Percentiles rank a stretch among this genome's conserved stretches.
These are phyloP conservation scores for Lysiphlebus fabarum DNA, from an alignment of 1,140 invertebrate species.

Conservation along the genomic window DNA sequence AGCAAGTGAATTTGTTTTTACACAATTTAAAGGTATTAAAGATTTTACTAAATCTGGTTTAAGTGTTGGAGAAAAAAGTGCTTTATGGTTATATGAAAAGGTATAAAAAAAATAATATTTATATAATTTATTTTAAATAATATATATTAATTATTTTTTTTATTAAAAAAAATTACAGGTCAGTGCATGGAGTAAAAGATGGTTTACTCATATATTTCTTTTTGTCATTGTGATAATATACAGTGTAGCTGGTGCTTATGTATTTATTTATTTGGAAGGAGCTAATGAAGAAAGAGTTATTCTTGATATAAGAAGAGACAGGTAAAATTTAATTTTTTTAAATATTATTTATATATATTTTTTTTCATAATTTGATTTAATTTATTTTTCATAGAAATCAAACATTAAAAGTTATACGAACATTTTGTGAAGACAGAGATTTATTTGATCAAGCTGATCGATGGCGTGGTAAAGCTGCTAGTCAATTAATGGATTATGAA, in stretches of 20 bases:
- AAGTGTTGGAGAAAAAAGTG: conserved; percentile 76
- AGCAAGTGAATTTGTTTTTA: conserved; percentile 71
- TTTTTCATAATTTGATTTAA: neutral
- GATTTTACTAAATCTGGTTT: conserved; percentile 77
- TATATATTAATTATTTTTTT: conserved; percentile 1
- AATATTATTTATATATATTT: neutral
- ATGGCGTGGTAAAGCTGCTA: conserved; percentile 52
- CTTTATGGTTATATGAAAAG: conserved; percentile 76
- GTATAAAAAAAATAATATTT: conserved; percentile 32
- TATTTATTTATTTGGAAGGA: conserved; percentile 75
- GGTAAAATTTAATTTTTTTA: conserved; percentile 30
- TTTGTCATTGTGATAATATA: conserved; percentile 73
- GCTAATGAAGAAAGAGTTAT: conserved; percentile 55
- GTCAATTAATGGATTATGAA: conserved; percentile 57
- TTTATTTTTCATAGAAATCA: conserved; percentile 47
- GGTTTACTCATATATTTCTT: conserved; percentile 87
- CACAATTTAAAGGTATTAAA: conserved; percentile 72
- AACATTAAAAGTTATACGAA: conserved; percentile 39
- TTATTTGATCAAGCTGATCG: conserved; percentile 43
- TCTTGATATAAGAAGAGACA: conserved; percentile 55
- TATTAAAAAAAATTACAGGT: conserved; percentile 46
- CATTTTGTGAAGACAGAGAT: conserved; percentile 42
- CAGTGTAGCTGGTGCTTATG: conserved; percentile 71
- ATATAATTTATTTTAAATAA: neutral
- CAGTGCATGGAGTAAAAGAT: conserved; percentile 71